Base-by-base conservation (phyloP, 2,113 vertebrate species). In the Myodes glareolus region DNA sequence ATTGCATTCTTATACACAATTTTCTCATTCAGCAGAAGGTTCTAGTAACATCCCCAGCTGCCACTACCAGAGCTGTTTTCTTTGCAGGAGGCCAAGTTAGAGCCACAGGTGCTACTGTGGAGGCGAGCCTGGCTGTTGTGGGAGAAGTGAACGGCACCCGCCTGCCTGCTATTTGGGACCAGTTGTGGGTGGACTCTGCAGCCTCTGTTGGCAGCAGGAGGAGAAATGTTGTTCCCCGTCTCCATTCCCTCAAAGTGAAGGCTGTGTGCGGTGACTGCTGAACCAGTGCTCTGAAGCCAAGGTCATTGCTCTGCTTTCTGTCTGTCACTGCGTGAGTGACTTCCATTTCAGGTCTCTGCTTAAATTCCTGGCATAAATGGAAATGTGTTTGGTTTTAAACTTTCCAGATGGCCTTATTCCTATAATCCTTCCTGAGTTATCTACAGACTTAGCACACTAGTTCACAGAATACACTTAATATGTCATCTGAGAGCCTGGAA, bases 331-430 rank as follows among this genome's bases (percentile, higher is more conserved):
- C 94, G 72, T 81, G 67, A 92, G 39, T 95, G 13, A 0, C 91
- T 95, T 96, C 77, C 47, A 97, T 90, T 96, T 97, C 86, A 91
- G 88, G 92, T 88, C 84, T 94, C 52, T 98, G 91, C 89, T 98
- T 97, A 96, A 97, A 97, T 90, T 96, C 96, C 94, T 95, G 92
- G 86, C 94, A 97, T 96, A 97, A 96, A 95, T 89, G 80, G 95
- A 96, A 91, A 45, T 94, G 88, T 97, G 94, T 95, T 96, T 96
- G 82, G 77, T 97, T 97, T 96, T 91, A 96, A 96, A 95, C 55
- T 92, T 96, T 68, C 81, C 73, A 47, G 92, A 96, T 94, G 67
- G 93, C 93, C 16, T 87, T 95, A 86, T 84, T 93, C 68, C 77
- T 91, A 6, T 94, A 92, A 86, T 89, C 45, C 50, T 84, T 96